Evolutionary conservation across 1,140 invertebrate genomes (phyloP).

Genomic region (Scaptodrosophila lebanonensis): DNA sequence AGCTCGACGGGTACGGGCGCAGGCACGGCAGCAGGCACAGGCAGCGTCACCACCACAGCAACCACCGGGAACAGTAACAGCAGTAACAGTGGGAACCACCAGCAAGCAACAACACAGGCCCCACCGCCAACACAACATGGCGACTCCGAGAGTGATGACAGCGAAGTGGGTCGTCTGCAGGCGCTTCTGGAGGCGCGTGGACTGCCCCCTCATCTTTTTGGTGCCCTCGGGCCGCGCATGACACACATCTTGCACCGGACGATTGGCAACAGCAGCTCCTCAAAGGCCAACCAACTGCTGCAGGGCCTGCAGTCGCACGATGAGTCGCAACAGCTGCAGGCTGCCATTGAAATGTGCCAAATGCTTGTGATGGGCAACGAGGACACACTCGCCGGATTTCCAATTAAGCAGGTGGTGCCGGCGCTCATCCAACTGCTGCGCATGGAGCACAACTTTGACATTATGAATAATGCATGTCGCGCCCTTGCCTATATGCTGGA

Average conservation of each 20-base stretch:
- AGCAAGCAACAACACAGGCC: constrained; percentile 17
- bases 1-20: constrained; percentile 15
- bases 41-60: constrained; percentile 10
- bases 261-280: constrained; percentile 90
- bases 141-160: constrained; percentile 86
- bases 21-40: constrained; percentile 25
- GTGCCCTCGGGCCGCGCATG: constrained; percentile 96
- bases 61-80: constrained; percentile 9
- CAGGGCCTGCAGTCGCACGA: constrained; percentile 96
- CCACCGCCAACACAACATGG: constrained; percentile 48
- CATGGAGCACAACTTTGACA: constrained; percentile 99
- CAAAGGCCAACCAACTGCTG: constrained; percentile 95
- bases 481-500: constrained; percentile 99
- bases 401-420: constrained; percentile 97
- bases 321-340: constrained; percentile 97
- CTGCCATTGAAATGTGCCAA: constrained; percentile 99
- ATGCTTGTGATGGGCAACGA: constrained; percentile 99
- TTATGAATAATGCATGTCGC: constrained; percentile 99
- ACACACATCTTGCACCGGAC: constrained; percentile 96
- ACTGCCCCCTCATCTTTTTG: constrained; percentile 95
- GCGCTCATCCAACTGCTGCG: constrained; percentile 91
- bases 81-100: constrained; percentile 8
- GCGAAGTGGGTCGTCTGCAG: constrained; percentile 91
- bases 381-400: constrained; percentile 98
- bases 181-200: constrained; percentile 95